Evolutionary conservation across 2,797 vertebrate genomes (phyloP).

Genomic region (Dicrostonyx torquatus): DNA sequence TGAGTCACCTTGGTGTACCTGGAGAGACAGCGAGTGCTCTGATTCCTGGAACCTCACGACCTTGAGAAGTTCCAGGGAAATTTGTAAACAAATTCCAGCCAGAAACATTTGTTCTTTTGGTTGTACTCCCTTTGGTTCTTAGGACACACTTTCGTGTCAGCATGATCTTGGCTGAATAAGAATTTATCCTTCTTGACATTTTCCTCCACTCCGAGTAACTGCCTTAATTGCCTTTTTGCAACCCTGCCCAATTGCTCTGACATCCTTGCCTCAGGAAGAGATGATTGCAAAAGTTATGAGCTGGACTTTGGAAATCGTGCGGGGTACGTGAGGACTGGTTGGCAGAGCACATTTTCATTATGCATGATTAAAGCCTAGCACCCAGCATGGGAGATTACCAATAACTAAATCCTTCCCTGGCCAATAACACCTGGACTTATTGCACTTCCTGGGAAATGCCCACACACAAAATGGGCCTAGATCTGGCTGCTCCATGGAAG

Average conservation of each 20-base stretch:
- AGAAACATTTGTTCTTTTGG: slow-evolving; percentile 61
- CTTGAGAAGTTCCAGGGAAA: slow-evolving; percentile 34
- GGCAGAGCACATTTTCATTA: background rate
- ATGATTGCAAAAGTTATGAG: background rate
- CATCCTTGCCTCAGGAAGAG: background rate
- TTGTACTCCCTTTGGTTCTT: slow-evolving; percentile 30
- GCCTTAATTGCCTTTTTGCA: slow-evolving; percentile 55
- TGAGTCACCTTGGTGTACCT: background rate
- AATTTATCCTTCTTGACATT: slow-evolving; percentile 65
- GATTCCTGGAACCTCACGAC: slow-evolving; percentile 35
- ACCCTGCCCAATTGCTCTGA: background rate
- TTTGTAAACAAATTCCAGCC: slow-evolving; percentile 42
- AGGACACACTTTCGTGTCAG: slow-evolving; percentile 70
- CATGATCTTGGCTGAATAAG: slow-evolving; percentile 69
- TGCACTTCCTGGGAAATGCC: slow-evolving; percentile 28
- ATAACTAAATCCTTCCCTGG: background rate
- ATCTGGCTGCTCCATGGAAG: background rate
- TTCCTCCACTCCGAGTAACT: slow-evolving; percentile 54
- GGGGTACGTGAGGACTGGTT: background rate
- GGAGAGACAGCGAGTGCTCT: background rate
- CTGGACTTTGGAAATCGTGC: slow-evolving; percentile 9
- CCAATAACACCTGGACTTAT: background rate
- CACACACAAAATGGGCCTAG: background rate
- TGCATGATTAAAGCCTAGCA: background rate
- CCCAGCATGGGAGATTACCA: background rate